phyloP scores from a whole-genome alignment of 2,888 invertebrate species.

The Chymomyza procnemis region DNA sequence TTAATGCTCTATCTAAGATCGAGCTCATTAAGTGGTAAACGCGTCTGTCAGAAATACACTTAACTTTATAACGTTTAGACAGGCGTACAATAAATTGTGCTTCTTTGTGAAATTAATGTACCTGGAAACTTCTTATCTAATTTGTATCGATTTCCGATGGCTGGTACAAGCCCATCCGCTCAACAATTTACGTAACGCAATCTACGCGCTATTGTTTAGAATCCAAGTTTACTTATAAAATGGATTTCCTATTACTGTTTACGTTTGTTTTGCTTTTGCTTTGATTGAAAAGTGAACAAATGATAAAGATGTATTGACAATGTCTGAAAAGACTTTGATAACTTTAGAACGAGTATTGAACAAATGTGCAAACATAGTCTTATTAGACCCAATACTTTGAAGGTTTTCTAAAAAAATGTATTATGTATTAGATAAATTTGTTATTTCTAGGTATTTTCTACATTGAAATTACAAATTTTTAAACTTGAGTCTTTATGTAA shows the following conservation, averaged over 20 bases:
- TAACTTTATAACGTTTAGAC: neutral
- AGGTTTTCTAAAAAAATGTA: no score
- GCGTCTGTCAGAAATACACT: neutral
- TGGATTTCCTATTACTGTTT: neutral
- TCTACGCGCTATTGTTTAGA: neutral
- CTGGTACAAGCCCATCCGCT: neutral
- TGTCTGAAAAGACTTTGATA: neutral
- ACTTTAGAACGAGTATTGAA: no score
- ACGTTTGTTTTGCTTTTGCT: neutral
- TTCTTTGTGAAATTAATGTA: neutral
- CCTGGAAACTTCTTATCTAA: neutral
- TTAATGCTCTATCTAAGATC: neutral
- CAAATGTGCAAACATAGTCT: neutral
- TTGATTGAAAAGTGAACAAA: neutral
- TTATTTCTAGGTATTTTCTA: no score
- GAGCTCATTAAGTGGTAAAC: neutral
- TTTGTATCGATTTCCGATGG: neutral
- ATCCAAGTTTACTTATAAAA: neutral
- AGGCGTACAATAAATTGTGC: neutral
- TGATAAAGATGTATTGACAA: neutral
- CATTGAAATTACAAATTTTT: no score
- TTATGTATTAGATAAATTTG: no score
- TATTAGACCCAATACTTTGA: no score
- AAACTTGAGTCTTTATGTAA: no score
- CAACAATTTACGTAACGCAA: neutral